Conservation (phyloP, 1,140 invertebrate genomes). For the Platyscapa corneri region DNA sequence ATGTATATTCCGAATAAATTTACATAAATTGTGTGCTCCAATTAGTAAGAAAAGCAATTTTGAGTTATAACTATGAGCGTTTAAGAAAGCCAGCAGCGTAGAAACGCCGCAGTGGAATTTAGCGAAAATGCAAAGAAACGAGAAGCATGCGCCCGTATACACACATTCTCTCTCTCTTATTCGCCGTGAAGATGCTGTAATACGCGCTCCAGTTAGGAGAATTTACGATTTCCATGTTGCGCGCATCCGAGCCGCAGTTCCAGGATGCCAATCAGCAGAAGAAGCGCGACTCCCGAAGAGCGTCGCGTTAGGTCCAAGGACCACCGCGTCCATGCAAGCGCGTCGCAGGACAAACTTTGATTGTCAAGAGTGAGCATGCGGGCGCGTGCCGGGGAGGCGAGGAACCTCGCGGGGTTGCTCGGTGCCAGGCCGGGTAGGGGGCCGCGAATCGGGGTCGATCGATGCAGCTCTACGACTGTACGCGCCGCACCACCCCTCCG, state of each 20-base stretch:
- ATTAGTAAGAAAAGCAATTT: neutral
- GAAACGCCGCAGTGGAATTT: neutral
- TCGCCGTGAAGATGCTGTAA: too few relatives aligned
- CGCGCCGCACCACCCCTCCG: constrained; percentile 26
- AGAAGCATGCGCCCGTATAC: neutral
- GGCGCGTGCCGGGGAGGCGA: constrained; percentile 25
- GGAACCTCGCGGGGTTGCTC: constrained; percentile 68
- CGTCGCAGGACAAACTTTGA: neutral
- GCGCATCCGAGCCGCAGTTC: too few relatives aligned
- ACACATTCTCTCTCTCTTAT: too few relatives aligned
- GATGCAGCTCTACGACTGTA: constrained; percentile 66
- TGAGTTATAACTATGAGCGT: neutral
- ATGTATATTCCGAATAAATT: constrained; percentile 5
- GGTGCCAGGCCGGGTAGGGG: constrained; percentile 64
- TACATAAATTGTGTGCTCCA: constrained; percentile 18
- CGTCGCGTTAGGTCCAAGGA: too few relatives aligned
- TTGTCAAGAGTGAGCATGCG: neutral
- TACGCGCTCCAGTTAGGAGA: too few relatives aligned
- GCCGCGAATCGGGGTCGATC: constrained; percentile 72
- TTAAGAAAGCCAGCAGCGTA: neutral
- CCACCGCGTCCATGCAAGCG: neutral
- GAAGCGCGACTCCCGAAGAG: too few relatives aligned
- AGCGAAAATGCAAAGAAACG: neutral
- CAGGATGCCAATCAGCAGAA: too few relatives aligned
- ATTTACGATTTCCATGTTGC: too few relatives aligned